Conservation (phyloP, 2,888 invertebrate genomes). For the Drosophila austrosaltans region DNA sequence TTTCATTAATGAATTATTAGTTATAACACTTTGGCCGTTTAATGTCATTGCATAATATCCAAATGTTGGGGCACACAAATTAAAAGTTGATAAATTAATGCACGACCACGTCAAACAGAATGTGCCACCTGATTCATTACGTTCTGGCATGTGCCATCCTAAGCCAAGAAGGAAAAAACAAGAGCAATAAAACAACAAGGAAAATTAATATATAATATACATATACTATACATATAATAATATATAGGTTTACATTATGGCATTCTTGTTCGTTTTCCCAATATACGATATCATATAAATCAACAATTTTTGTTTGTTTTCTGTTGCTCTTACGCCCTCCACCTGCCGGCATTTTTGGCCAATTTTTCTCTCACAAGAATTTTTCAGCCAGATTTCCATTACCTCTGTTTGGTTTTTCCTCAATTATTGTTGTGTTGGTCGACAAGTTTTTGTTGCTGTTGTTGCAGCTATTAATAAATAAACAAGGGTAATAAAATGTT, state of each 20-base stretch:
- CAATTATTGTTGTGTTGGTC: constrained; percentile 3
- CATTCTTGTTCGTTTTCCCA: not conserved
- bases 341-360: constrained; percentile 7
- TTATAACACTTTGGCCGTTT: constrained; percentile 10
- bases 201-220: constrained; percentile 3
- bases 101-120: constrained; percentile 28
- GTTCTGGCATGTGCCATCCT: not conserved
- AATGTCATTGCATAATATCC: not conserved
- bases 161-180: not conserved
- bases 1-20: constrained; percentile 13
- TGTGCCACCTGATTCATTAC: constrained; percentile 1
- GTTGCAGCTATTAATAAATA: constrained; percentile 17
- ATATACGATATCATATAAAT: constrained; percentile 7
- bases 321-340: constrained; percentile 5
- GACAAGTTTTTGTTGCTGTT: constrained; percentile 2
- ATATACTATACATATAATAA: not conserved
- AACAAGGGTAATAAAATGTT: constrained; percentile 29
- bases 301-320: constrained; percentile 6
- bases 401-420: constrained; percentile 8
- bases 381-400: constrained; percentile 13
- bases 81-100: constrained; percentile 44
- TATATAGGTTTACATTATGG: not conserved
- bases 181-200: constrained; percentile 2
- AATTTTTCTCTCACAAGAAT: not conserved
- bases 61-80: constrained; percentile 16